Conservation (phyloP, 2,888 invertebrate genomes). For the Falcaria lacertinaria region DNA sequence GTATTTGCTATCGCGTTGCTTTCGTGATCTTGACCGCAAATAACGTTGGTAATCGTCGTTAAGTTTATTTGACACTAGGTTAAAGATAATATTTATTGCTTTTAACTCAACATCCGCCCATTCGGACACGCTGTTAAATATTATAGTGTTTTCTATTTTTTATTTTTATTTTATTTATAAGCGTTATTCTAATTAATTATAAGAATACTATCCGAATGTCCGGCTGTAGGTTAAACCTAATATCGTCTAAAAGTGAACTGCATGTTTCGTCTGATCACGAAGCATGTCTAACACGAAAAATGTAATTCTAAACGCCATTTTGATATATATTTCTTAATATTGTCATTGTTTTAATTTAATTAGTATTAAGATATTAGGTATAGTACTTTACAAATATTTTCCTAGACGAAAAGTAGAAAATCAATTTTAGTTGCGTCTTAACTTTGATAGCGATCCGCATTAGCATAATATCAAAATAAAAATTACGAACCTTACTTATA, state of each 20-base stretch:
- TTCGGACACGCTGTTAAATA: constrained; percentile 21
- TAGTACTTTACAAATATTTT: constrained; percentile 65
- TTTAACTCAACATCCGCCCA: constrained; percentile 24
- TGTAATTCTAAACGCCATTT: constrained; percentile 65
- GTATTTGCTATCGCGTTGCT: no score
- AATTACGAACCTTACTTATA: constrained; percentile 35
- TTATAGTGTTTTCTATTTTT: constrained; percentile 1
- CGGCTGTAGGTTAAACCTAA: constrained; percentile 42
- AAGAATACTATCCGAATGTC: constrained; percentile 32
- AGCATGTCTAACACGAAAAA: constrained; percentile 67
- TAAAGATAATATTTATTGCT: constrained; percentile 42
- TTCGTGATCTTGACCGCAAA: no score
- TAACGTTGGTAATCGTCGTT: no score
- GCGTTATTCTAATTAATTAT: constrained; percentile 1
- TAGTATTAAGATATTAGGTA: constrained; percentile 44
- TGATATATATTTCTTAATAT: constrained; percentile 73
- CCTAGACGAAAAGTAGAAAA: constrained; percentile 56
- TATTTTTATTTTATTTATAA: constrained; percentile 2
- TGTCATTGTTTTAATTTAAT: constrained; percentile 74
- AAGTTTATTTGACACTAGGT: no score
- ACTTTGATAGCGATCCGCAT: constrained; percentile 33
- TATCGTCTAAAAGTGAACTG: constrained; percentile 46
- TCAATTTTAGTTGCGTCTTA: constrained; percentile 36
- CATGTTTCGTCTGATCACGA: constrained; percentile 55
- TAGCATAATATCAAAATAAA: constrained; percentile 34